Evolutionary conservation across 1,140 invertebrate genomes (phyloP).

Genomic region (Achroia grisella): DNA sequence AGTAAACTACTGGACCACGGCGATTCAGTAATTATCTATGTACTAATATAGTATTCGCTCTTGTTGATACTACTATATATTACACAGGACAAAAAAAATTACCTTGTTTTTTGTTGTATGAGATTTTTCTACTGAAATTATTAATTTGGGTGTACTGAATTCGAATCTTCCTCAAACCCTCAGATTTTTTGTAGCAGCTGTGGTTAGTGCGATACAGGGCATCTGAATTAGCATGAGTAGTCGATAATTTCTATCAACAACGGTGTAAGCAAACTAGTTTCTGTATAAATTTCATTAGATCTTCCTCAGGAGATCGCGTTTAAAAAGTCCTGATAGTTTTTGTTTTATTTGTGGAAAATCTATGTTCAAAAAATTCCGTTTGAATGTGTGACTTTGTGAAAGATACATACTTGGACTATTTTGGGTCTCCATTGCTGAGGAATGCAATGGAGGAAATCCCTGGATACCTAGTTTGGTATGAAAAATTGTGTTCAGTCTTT

Average conservation of each 20-base stretch:
- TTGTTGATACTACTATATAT: no score
- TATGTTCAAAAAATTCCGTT: slow-evolving; percentile 11
- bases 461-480: slow-evolving; percentile 13
- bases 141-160: slow-evolving; percentile 9
- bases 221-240: slow-evolving; percentile 8
- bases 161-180: slow-evolving; percentile 7
- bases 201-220: slow-evolving; percentile 9
- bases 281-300: no score
- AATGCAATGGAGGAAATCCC: slow-evolving; percentile 4
- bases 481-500: slow-evolving; percentile 11
- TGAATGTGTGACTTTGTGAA: slow-evolving; percentile 11
- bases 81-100: slow-evolving; percentile 7
- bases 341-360: slow-evolving; percentile 9
- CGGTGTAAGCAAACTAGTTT: no score
- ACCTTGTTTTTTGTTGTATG: slow-evolving; percentile 5
- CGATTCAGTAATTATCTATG: no score
- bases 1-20: no score
- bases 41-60: no score
- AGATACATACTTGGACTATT: slow-evolving; percentile 8
- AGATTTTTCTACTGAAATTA: slow-evolving; percentile 10
- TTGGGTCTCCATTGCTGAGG: slow-evolving; percentile 9
- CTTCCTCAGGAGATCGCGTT: slow-evolving; percentile 8
- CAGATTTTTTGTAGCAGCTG: slow-evolving; percentile 12
- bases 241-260: no score
- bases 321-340: slow-evolving; percentile 7